These are phyloP conservation scores for Podocnemis expansa DNA, from an alignment of 2,113 vertebrate genomes.

Conservation along the genomic window DNA sequence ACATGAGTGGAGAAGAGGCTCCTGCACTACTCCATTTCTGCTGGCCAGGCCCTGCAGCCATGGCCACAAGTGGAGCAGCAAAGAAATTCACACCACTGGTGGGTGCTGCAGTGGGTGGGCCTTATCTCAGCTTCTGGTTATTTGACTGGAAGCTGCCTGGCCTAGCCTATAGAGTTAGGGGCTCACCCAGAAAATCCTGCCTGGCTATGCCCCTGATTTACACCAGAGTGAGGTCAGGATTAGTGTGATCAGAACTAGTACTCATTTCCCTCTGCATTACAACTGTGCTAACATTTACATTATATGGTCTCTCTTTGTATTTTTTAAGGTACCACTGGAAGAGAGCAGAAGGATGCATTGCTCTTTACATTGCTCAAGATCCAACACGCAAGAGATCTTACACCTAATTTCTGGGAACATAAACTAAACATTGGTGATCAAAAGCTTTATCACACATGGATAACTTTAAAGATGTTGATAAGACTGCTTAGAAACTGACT, in stretches of 20 bases:
- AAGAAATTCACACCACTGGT: too few relatives aligned
- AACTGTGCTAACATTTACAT: not conserved
- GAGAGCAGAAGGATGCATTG: slow-evolving; percentile 80
- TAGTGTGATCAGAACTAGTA: not conserved
- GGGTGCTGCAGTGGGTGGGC: too few relatives aligned
- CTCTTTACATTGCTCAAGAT: slow-evolving; percentile 86
- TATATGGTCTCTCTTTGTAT: not conserved
- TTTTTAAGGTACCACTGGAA: slow-evolving; percentile 87
- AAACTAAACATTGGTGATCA: not conserved
- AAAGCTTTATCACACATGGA: not conserved
- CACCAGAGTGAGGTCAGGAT: not conserved
- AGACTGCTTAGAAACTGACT: not conserved
- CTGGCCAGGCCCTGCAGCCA: too few relatives aligned
- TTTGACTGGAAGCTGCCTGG: too few relatives aligned
- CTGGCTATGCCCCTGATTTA: not conserved
- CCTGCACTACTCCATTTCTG: too few relatives aligned
- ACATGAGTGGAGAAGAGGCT: too few relatives aligned
- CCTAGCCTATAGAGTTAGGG: too few relatives aligned
- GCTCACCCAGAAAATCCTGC: too few relatives aligned
- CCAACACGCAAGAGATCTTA: slow-evolving; percentile 85
- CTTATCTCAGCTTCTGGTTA: too few relatives aligned
- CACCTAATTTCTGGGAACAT: not conserved
- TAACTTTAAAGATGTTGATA: not conserved
- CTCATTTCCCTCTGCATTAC: not conserved
- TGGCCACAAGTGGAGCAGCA: too few relatives aligned